Percentiles rank a stretch among this genome's conserved stretches.
phyloP scores from a whole-genome alignment of 2,113 vertebrate species.

The Gadus chalcogrammus region DNA sequence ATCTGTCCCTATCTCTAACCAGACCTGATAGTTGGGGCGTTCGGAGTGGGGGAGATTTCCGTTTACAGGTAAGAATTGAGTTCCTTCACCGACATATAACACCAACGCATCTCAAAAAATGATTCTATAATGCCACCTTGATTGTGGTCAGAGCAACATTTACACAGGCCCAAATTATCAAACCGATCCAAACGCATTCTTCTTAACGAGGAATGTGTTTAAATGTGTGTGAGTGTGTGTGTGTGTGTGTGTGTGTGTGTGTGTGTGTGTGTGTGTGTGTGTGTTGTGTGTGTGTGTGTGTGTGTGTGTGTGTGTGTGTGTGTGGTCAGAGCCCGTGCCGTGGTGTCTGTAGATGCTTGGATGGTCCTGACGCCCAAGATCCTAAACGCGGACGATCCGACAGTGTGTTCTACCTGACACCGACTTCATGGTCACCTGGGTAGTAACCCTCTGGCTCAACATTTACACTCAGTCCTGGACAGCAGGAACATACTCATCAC shows the following conservation, averaged over 20 bases:
- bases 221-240: neutral
- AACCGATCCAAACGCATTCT: too few relatives aligned
- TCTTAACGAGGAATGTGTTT: too few relatives aligned
- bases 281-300: neutral
- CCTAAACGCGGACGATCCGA: slow-evolving; percentile 91
- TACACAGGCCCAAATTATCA: too few relatives aligned
- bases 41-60: slow-evolving; percentile 86
- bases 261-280: neutral
- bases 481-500: too few relatives aligned
- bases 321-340: slow-evolving; percentile 82
- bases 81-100: neutral
- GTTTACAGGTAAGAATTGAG: slow-evolving; percentile 86
- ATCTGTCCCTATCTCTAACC: slow-evolving; percentile 38
- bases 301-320: slow-evolving; percentile 19
- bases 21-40: slow-evolving; percentile 98
- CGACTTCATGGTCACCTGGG: slow-evolving; percentile 83
- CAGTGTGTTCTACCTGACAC: slow-evolving; percentile 79
- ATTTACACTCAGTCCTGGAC: too few relatives aligned
- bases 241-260: neutral
- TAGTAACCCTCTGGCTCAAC: slow-evolving; percentile 54
- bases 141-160: too few relatives aligned
- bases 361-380: slow-evolving; percentile 83
- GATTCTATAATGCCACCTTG: too few relatives aligned
- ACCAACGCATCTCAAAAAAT: too few relatives aligned
- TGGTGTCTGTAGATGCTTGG: slow-evolving; percentile 87